These are phyloP conservation scores for Drosophila obscura DNA, from an alignment of 1,140 invertebrate genomes.

Conservation along the genomic window DNA sequence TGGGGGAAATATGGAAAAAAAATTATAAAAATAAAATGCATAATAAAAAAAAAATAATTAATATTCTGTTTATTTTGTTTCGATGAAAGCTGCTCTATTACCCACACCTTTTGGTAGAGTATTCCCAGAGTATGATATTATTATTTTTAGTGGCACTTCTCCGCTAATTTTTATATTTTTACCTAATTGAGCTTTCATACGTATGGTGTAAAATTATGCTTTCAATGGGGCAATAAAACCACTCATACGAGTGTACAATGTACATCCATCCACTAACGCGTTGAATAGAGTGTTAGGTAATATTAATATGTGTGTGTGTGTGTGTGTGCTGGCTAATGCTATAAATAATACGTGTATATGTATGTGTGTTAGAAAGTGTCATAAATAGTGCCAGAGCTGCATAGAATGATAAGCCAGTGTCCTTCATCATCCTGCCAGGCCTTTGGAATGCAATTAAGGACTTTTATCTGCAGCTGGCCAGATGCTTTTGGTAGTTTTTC, in stretches of 20 bases:
- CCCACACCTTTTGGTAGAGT: no score
- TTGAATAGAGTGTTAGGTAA: no score
- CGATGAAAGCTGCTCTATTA: no score
- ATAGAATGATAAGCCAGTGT: constrained; percentile 24
- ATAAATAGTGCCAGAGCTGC: constrained; percentile 13
- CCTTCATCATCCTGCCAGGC: neutral
- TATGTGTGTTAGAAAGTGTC: neutral
- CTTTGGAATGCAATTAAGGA: constrained; percentile 35
- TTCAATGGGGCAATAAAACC: constrained; percentile 27
- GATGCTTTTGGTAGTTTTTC: constrained; percentile 4
- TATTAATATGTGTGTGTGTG: constrained; percentile 1
- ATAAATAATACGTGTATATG: neutral
- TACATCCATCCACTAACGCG: no score
- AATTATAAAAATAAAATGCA: no score
- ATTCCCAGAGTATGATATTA: neutral
- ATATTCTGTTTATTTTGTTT: neutral
- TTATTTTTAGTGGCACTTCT: neutral
- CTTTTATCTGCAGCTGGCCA: constrained; percentile 41
- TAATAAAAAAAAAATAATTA: no score
- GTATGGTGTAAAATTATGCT: constrained; percentile 7
- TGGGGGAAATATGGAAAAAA: neutral
- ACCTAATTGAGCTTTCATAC: constrained; percentile 7
- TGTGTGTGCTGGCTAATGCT: neutral
- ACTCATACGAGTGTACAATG: neutral
- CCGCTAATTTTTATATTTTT: neutral